Evolutionary conservation across 2,888 invertebrate species (phyloP).

Genomic region (Lepidochitona cinerea): DNA sequence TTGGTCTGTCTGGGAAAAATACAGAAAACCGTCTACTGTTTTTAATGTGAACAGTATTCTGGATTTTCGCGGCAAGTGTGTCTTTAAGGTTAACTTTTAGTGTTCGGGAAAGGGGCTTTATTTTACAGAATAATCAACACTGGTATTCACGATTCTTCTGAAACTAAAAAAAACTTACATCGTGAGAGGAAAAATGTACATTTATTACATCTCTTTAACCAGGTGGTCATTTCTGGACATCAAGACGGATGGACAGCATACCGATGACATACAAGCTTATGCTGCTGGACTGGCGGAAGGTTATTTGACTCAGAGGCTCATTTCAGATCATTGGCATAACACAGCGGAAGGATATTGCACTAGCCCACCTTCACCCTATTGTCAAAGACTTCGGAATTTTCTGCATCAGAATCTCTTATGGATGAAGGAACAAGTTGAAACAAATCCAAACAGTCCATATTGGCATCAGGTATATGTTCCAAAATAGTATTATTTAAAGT

Average conservation of each 20-base stretch:
- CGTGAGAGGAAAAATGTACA: too few relatives aligned
- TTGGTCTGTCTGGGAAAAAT: too few relatives aligned
- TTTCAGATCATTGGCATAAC: conserved; percentile 85
- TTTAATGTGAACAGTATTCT: too few relatives aligned
- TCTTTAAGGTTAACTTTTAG: too few relatives aligned
- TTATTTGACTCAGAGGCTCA: conserved; percentile 80
- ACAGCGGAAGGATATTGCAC: conserved; percentile 77
- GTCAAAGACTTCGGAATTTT: conserved; percentile 78
- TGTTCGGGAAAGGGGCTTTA: too few relatives aligned
- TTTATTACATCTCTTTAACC: too few relatives aligned
- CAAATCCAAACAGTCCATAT: conserved; percentile 76
- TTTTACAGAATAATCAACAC: too few relatives aligned
- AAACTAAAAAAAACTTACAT: too few relatives aligned
- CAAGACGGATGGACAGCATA: conserved; percentile 81
- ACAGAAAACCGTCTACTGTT: too few relatives aligned
- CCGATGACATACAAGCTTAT: conserved; percentile 87
- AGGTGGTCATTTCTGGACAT: conserved; percentile 89
- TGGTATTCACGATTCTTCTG: too few relatives aligned
- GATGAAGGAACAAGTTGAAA: conserved; percentile 76
- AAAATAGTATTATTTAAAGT: too few relatives aligned
- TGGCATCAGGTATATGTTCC: conserved; percentile 89
- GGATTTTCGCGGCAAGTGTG: too few relatives aligned
- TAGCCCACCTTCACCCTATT: conserved; percentile 72
- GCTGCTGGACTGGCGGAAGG: conserved; percentile 90
- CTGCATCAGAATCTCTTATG: conserved; percentile 78